These are phyloP conservation scores for Hippocampus zosterae DNA, from an alignment of 2,113 vertebrate species.

Conservation along the genomic window DNA sequence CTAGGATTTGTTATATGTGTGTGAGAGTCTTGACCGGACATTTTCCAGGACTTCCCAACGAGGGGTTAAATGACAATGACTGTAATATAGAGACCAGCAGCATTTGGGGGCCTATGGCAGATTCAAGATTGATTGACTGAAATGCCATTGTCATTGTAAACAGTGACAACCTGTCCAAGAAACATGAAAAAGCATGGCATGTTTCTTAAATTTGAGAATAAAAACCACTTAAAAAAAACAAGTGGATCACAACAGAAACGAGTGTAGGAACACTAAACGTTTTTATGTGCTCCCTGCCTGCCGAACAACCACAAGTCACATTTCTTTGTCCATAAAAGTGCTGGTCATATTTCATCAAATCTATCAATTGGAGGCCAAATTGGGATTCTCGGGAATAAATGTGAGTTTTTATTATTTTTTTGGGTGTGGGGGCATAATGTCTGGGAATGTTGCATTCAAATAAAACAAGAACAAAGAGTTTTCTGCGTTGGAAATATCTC, in stretches of 20 bases:
- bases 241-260: neutral
- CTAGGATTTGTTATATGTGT: neutral
- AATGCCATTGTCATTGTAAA: no score
- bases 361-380: neutral
- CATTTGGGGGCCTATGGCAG: neutral
- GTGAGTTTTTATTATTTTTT: neutral
- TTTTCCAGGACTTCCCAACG: neutral
- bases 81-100: neutral
- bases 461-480: constrained; percentile 60
- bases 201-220: neutral
- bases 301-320: neutral
- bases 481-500: constrained; percentile 56
- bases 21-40: neutral
- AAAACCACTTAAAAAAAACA: neutral
- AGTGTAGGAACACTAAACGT: neutral
- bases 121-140: neutral
- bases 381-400: neutral
- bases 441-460: constrained; percentile 46
- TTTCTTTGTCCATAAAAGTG: neutral
- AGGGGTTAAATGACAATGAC: neutral
- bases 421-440: constrained; percentile 17
- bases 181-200: neutral
- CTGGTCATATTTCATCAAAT: neutral
- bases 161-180: no score
- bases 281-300: neutral